These are phyloP conservation scores for Pelochelys cantorii DNA, from an alignment of 2,797 vertebrate genomes.

Conservation along the genomic window DNA sequence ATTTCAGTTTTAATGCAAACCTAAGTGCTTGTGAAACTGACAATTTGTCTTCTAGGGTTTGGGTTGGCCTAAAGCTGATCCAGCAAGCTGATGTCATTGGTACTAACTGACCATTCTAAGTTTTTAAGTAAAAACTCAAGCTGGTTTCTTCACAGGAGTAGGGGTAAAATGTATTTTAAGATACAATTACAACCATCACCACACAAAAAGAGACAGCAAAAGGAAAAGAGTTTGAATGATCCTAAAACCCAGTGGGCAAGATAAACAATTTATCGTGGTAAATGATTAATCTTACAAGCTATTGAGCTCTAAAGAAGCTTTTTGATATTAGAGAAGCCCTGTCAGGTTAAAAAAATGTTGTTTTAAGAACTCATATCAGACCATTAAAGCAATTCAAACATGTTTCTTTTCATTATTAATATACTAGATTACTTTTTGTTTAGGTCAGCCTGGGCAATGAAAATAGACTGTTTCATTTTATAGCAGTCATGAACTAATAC, in stretches of 20 bases:
- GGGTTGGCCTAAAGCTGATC: background rate
- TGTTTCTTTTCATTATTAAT: background rate
- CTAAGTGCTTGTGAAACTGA: background rate
- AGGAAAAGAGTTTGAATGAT: background rate
- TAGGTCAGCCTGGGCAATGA: background rate
- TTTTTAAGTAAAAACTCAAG: slow-evolving; percentile 17
- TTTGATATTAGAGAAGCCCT: background rate
- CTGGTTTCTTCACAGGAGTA: slow-evolving; percentile 19
- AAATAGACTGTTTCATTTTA: background rate
- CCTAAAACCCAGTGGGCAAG: slow-evolving; percentile 1
- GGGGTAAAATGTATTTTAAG: background rate
- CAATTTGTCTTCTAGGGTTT: background rate
- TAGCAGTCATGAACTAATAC: background rate
- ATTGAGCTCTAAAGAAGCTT: background rate
- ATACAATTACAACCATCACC: slow-evolving; percentile 15
- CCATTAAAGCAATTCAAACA: background rate
- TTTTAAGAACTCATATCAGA: background rate
- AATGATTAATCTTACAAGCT: slow-evolving; percentile 14
- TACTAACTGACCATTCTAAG: slow-evolving; percentile 8
- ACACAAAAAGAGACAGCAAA: background rate
- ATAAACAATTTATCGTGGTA: slow-evolving; percentile 9
- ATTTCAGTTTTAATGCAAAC: background rate
- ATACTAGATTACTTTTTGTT: background rate
- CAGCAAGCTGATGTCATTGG: slow-evolving; percentile 27
- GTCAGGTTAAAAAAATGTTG: background rate